phyloP scores from a whole-genome alignment of 2,888 invertebrate genomes.

The Oscheius sp. region DNA sequence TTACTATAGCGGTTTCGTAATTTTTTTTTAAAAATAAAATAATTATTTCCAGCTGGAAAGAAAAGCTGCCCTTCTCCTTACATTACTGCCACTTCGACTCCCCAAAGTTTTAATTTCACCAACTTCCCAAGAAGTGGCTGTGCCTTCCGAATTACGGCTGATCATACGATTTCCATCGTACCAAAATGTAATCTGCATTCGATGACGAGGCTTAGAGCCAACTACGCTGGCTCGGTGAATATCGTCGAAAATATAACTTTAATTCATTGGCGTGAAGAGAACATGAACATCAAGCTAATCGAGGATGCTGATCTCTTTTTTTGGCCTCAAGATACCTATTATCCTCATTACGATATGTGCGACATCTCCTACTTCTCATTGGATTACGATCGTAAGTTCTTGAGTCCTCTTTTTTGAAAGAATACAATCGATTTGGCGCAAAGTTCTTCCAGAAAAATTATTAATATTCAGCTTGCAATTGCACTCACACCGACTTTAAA shows the following conservation, averaged over 20 bases:
- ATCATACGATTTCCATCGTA: neutral
- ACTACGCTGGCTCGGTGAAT: neutral
- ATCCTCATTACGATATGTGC: neutral
- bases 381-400: constrained; percentile 4
- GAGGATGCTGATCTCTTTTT: neutral
- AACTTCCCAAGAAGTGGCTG: neutral
- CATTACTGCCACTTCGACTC: neutral
- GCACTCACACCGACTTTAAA: neutral
- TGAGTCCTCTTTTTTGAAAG: too few relatives aligned
- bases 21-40: neutral
- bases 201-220: neutral
- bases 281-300: neutral
- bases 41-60: neutral
- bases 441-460: neutral
- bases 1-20: too few relatives aligned
- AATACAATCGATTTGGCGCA: neutral
- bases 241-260: neutral
- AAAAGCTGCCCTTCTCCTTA: neutral
- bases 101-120: neutral
- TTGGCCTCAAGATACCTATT: neutral
- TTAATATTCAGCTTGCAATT: constrained; percentile 1
- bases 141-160: neutral
- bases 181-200: neutral
- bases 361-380: neutral
- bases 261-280: too few relatives aligned